A percentile compares a stretch with the other conserved stretches of the same genome.
Evolutionary conservation across 2,888 invertebrate species (phyloP).

Genomic region (Dasysyrphus albostriatus): DNA sequence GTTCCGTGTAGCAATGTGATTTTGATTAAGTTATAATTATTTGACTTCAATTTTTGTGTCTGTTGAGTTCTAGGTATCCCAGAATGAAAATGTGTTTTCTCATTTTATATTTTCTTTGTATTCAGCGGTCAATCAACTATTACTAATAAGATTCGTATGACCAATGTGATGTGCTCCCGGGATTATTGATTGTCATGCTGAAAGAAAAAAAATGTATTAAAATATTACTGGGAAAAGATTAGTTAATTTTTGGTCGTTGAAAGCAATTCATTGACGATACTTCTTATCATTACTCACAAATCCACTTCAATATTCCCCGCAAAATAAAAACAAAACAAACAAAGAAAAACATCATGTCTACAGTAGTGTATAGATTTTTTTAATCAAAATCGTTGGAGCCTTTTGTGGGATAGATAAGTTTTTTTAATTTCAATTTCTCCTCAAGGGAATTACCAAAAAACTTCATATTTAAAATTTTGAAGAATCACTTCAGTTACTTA

Average conservation of each 20-base stretch:
- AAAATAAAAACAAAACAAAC: background rate
- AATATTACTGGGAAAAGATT: background rate
- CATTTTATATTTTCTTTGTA: conserved; percentile 51
- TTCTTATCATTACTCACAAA: background rate
- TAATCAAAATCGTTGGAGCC: too few relatives aligned
- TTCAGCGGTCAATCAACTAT: conserved; percentile 48
- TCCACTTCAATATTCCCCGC: background rate
- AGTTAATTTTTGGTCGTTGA: background rate
- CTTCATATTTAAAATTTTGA: too few relatives aligned
- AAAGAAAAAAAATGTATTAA: conserved; percentile 24
- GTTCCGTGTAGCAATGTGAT: background rate
- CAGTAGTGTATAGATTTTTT: too few relatives aligned
- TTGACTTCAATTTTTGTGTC: conserved; percentile 29
- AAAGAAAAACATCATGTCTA: too few relatives aligned
- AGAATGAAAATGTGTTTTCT: conserved; percentile 52
- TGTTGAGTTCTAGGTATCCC: conserved; percentile 20
- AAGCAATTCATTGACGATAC: background rate
- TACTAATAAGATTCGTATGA: background rate
- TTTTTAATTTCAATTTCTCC: too few relatives aligned
- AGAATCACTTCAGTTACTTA: too few relatives aligned
- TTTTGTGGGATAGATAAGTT: too few relatives aligned
- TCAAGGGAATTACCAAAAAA: too few relatives aligned
- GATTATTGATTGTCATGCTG: conserved; percentile 47
- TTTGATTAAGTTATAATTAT: conserved; percentile 27
- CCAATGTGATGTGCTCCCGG: background rate